Base-by-base conservation (phyloP, 2,888 invertebrate genomes). In the Harmothoe impar region DNA sequence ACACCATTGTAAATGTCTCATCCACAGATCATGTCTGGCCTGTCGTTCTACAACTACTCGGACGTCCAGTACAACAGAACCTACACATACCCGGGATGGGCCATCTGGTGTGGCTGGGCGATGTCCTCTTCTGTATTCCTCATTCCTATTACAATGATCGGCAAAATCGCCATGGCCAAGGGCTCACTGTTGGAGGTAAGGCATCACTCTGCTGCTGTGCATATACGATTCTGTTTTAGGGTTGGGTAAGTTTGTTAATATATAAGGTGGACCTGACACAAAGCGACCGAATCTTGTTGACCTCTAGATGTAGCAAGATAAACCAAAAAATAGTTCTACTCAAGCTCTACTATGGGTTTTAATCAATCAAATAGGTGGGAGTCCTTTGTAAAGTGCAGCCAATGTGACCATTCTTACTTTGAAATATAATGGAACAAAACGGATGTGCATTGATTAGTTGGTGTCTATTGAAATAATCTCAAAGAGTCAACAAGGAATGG, bases 1-100 rank as follows among this genome's bases (percentile, higher is more conserved):
- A n/a, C n/a, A n/a, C n/a, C n/a, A n/a, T n/a, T n/a, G n/a, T n/a
- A n/a, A n/a, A n/a, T n/a, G n/a, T 17, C 25, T 77, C 25, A 17
- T 77, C 1, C 77, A 31, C 81, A 89, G 89, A 20, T 89, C 52
- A 68, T 89, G 43, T 52, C 89, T 1, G 89, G 1, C 1, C 43
- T 89, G 89, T 89, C 43, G n/a, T 68, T 89, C 68, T 89, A 89
- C 43, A 68, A 89, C 62, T 95, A 95, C 91, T 93, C 94, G 0
- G 94, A 94, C 91, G 91, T 95, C 90, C 92, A 93, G 23, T 95
- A 95, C 93, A 91, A 91, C 5, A 91, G 95, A 10, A 94, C 93
- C 0, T 96, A 96, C 93, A 91, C 93, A 31, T 96, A 96, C 93
- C 96, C 96, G 0, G 84, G 92, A 0, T 96, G 96, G 96, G 94